A percentile compares a stretch with the other conserved stretches of the same genome.
Conservation (phyloP, 2,113 vertebrate species). For the Microtus pennsylvanicus region DNA sequence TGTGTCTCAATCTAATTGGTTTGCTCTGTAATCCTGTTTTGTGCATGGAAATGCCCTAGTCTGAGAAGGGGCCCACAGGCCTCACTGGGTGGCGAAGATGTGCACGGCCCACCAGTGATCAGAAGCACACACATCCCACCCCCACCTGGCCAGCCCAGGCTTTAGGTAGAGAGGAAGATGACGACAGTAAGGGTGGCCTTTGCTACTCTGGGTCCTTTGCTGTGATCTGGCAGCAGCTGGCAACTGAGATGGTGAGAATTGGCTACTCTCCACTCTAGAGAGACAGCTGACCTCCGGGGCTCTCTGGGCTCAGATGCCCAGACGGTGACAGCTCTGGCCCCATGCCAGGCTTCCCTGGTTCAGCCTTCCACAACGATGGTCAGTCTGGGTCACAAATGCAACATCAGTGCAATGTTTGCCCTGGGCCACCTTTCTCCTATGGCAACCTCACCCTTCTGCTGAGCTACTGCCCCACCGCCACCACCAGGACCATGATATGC, state of each 20-base stretch:
- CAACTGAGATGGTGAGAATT: conserved; percentile 68
- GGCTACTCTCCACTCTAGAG: conserved; percentile 76
- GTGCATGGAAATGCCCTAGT: conserved; percentile 42
- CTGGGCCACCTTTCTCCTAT: conserved; percentile 3
- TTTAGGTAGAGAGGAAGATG: not conserved
- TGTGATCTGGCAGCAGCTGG: conserved; percentile 69
- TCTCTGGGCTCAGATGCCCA: conserved; percentile 77
- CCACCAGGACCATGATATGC: conserved; percentile 5
- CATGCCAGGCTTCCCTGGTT: conserved; percentile 48
- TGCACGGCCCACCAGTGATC: not conserved
- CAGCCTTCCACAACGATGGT: conserved; percentile 48
- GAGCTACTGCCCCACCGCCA: not conserved
- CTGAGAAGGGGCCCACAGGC: conserved; percentile 24
- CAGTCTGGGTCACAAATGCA: conserved; percentile 65
- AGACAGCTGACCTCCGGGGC: conserved; percentile 79
- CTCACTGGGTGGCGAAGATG: conserved; percentile 1
- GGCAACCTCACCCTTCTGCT: not conserved
- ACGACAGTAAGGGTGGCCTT: not conserved
- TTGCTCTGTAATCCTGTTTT: conserved; percentile 25
- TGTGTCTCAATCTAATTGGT: conserved; percentile 42
- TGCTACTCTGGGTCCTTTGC: conserved; percentile 63
- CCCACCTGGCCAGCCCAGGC: not conserved
- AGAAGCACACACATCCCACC: not conserved
- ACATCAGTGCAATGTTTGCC: not conserved
- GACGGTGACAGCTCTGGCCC: conserved; percentile 79